These are phyloP conservation scores for Capromys pilorides DNA, from an alignment of 2,797 vertebrate genomes.

Conservation along the genomic window DNA sequence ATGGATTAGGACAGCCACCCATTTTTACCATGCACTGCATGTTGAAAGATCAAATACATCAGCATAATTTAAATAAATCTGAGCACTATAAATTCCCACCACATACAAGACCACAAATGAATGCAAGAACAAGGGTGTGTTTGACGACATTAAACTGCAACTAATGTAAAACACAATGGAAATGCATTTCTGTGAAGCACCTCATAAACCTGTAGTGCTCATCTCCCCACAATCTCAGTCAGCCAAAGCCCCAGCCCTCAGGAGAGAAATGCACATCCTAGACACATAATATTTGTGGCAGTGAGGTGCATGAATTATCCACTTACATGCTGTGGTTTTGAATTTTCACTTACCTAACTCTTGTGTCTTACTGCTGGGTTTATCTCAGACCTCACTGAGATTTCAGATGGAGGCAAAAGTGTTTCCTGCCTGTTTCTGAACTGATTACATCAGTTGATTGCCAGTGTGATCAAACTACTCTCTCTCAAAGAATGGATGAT, in stretches of 20 bases:
- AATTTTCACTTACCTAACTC: constrained; percentile 20
- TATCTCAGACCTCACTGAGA: neutral
- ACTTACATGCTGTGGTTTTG: constrained; percentile 46
- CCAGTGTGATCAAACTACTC: neutral
- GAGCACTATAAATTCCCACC: constrained; percentile 78
- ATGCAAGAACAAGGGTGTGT: constrained; percentile 77
- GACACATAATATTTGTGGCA: constrained; percentile 57
- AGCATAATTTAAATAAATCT: constrained; percentile 82
- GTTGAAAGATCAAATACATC: constrained; percentile 80
- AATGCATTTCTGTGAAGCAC: constrained; percentile 69
- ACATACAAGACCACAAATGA: constrained; percentile 76
- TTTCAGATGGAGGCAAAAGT: neutral
- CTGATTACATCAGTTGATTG: neutral
- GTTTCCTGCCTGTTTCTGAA: constrained; percentile 32
- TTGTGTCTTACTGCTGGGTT: constrained; percentile 34
- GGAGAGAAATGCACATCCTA: constrained; percentile 66
- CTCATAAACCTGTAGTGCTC: constrained; percentile 78
- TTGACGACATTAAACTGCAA: constrained; percentile 78
- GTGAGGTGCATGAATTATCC: constrained; percentile 10
- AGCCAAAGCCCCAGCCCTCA: constrained; percentile 70
- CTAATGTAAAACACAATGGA: constrained; percentile 79
- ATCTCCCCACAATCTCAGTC: constrained; percentile 67
- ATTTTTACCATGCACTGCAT: constrained; percentile 73
- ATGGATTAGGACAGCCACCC: constrained; percentile 75
- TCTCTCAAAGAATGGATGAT: neutral